Conservation (phyloP, 2,797 vertebrate species). For the Sebastes nivosus region DNA sequence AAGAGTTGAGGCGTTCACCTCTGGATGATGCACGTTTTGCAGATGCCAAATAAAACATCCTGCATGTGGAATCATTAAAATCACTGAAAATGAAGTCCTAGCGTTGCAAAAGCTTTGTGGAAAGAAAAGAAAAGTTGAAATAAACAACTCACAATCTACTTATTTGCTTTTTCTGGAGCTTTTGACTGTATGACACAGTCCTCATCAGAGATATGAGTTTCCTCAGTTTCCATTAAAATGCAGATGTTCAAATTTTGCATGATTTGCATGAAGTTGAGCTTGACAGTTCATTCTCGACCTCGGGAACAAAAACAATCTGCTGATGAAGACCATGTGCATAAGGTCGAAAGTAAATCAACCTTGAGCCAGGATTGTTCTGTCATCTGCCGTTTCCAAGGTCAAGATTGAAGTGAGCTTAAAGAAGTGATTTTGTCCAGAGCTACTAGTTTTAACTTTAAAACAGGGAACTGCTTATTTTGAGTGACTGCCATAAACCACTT, state of each 20-base stretch:
- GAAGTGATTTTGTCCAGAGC: background rate
- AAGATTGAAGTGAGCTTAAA: background rate
- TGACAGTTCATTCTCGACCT: background rate
- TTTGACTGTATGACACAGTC: background rate
- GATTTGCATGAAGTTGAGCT: background rate
- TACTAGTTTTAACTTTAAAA: background rate
- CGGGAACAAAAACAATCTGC: background rate
- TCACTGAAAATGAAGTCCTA: background rate
- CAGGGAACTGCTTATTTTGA: background rate
- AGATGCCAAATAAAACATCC: conserved; percentile 37
- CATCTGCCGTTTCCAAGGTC: conserved; percentile 7
- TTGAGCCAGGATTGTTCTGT: background rate
- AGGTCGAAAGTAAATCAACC: background rate
- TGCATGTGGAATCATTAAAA: background rate
- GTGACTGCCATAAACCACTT: background rate
- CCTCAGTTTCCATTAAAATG: background rate
- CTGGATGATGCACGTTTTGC: background rate
- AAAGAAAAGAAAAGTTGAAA: background rate
- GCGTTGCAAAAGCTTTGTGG: background rate
- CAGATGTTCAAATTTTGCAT: background rate
- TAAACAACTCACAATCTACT: background rate
- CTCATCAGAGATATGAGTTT: background rate
- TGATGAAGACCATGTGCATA: background rate
- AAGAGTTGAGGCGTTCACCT: conserved; percentile 18
- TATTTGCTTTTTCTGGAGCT: background rate